Base-by-base conservation (phyloP, 1,140 invertebrate species). In the Goniozus legneri region DNA sequence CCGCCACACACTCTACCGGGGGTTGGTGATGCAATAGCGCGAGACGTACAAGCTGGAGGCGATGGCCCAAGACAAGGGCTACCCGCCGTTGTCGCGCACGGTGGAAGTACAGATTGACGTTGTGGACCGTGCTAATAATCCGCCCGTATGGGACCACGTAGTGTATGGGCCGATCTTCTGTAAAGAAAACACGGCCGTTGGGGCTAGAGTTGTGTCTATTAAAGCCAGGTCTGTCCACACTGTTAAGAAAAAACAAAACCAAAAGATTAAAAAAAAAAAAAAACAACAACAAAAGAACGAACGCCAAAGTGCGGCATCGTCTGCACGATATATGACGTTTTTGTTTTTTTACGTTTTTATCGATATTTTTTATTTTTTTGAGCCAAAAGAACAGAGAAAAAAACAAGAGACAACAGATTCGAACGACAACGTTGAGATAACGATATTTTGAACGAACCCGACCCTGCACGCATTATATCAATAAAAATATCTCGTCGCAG, bases 81-180 rank as follows among this genome's bases (percentile, higher is more conserved):
- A 86, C 78, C 90, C 91, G 75, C 86, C 90, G 78, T 84, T 94
- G 76, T 91, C 89, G 73, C 83, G 92, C 80, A 90, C 90, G 73
- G 92, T 96, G 78, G 92, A 95, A 80, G 91, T 96, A 79, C 88
- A 93, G 79, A 94, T 96, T 82, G 93, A 95, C 82, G 92, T 95
- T 80, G 93, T 95, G 81, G 92, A 96, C 82, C 87, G 92, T 77
- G 89, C 89, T 62, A 95, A 95, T 85, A 95, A 95, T 83, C 92
- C 92, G 75, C 92, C 92, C 76, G 87, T 95, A 73, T 97, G 92
- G 92, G 91, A 95, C 80, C 88, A 94, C 82, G 85, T 86, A 71
- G 86, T 91, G 75, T 97, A 96, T 83, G 92, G 92, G 71, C 92
- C 93, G 68, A 92, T 95, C 84, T 92, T 87, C 85, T 90, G 95